A percentile compares a stretch with the other conserved stretches of the same genome.
Conservation (phyloP, 2,113 vertebrate species). For the Ctenomys sociabilis region DNA sequence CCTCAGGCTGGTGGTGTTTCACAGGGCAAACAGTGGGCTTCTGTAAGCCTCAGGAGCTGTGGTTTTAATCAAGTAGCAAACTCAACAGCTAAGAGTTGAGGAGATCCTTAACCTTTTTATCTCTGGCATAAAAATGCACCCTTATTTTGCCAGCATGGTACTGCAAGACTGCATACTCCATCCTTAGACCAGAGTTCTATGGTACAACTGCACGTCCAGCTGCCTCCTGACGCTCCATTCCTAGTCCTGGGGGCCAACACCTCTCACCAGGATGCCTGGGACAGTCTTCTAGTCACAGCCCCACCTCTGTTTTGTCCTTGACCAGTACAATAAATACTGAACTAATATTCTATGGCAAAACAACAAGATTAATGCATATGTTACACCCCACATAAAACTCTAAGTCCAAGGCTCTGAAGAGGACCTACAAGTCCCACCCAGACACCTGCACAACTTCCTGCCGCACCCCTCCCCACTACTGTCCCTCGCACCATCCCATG, state of each 20-base stretch:
- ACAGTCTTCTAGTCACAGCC: not conserved
- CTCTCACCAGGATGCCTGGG: not conserved
- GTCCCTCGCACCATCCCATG: not conserved
- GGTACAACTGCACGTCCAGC: not conserved
- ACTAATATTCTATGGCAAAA: not conserved
- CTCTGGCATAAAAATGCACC: not conserved
- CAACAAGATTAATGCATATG: not conserved
- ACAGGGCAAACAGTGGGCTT: not conserved
- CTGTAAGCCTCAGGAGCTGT: not conserved
- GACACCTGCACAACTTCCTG: fast-evolving
- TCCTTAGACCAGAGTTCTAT: not conserved
- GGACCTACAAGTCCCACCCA: not conserved
- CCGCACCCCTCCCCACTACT: not conserved
- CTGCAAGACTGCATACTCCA: fast-evolving
- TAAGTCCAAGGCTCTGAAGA: not conserved
- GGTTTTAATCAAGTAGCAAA: not conserved
- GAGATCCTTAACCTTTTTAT: not conserved
- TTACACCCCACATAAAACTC: not conserved
- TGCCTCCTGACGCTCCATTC: not conserved
- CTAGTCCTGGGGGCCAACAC: not conserved
- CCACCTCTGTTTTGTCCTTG: not conserved
- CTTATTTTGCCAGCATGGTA: fast-evolving
- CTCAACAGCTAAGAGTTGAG: not conserved
- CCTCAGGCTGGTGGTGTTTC: not conserved
- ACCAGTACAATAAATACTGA: not conserved